Conservation (phyloP, 2,797 vertebrate genomes). For the Pogonophryne albipinna region DNA sequence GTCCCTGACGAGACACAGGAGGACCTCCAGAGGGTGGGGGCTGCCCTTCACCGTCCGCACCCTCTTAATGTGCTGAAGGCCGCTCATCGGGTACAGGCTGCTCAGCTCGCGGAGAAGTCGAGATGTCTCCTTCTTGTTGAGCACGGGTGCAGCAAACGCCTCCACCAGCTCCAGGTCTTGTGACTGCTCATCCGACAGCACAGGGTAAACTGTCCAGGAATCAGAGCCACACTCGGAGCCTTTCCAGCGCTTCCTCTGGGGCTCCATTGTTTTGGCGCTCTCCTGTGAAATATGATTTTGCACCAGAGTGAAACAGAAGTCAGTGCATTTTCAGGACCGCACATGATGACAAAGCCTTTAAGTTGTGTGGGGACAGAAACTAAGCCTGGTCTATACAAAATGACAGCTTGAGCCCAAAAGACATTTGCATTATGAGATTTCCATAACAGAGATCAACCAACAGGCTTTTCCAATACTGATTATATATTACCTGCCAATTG, state of each 20-base stretch:
- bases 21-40: conserved; percentile 83
- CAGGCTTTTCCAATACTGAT: no score
- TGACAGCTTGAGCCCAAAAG: neutral
- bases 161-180: conserved; percentile 80
- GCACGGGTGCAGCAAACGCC: conserved; percentile 86
- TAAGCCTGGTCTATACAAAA: neutral
- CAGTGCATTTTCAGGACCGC: conserved; percentile 26
- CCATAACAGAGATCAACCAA: neutral
- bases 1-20: conserved; percentile 83
- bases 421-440: neutral
- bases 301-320: conserved; percentile 40
- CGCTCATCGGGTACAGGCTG: conserved; percentile 75
- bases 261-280: conserved; percentile 77
- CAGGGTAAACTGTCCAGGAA: conserved; percentile 82
- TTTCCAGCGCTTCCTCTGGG: conserved; percentile 80
- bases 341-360: conserved; percentile 21
- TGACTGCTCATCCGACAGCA: conserved; percentile 87
- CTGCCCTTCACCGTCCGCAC: conserved; percentile 80
- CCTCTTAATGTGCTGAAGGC: conserved; percentile 89
- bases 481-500: no score
- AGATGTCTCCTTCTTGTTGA: conserved; percentile 87
- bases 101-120: conserved; percentile 85
- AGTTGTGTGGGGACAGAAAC: neutral
- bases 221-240: conserved; percentile 35
- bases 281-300: conserved; percentile 61